Evolutionary conservation across 2,797 vertebrate species (phyloP).

Genomic region (Sebastes flavidus): DNA sequence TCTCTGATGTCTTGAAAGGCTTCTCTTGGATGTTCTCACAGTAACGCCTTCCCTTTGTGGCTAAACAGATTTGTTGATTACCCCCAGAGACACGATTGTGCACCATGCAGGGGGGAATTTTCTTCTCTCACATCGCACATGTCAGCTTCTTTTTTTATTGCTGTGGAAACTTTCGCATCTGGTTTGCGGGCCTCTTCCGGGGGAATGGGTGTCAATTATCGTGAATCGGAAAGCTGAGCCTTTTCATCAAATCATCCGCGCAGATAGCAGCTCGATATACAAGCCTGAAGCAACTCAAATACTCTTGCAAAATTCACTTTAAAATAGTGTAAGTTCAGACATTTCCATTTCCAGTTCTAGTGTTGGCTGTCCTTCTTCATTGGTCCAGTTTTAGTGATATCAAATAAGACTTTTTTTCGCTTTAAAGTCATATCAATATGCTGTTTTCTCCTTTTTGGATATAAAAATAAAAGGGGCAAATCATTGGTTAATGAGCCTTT

Average conservation of each 20-base stretch:
- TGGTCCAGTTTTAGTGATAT: neutral
- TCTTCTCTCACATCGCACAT: neutral
- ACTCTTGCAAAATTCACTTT: neutral
- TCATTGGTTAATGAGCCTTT: neutral
- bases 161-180: conserved; percentile 1
- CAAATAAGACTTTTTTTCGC: neutral
- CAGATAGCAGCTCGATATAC: neutral
- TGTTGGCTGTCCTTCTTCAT: neutral
- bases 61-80: conserved; percentile 69
- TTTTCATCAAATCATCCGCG: neutral
- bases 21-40: conserved; percentile 48
- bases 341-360: neutral
- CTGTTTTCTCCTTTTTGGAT: neutral
- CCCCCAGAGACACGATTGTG: conserved; percentile 32
- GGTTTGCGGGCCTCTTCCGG: neutral
- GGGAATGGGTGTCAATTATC: neutral
- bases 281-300: neutral
- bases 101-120: neutral
- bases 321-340: neutral
- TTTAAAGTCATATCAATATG: neutral
- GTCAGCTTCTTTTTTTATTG: conserved; percentile 20
- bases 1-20: conserved; percentile 62
- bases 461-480: neutral
- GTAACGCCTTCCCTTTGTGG: conserved; percentile 46
- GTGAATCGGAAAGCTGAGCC: neutral